Evolutionary conservation across 2,797 vertebrate species (phyloP).

Genomic region (Poeciliopsis presidionis): DNA sequence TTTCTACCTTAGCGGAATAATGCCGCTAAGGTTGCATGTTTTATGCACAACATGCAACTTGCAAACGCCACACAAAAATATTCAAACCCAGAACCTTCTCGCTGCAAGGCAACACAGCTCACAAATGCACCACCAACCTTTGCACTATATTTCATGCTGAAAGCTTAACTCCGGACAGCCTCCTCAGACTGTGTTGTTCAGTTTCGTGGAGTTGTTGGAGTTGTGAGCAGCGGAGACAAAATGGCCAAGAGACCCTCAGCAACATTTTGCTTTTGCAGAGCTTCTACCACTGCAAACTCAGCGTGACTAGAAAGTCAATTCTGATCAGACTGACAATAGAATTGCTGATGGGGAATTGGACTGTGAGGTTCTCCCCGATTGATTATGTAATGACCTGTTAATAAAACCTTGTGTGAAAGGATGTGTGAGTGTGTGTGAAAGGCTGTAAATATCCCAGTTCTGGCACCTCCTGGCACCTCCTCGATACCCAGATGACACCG

Average conservation of each 20-base stretch:
- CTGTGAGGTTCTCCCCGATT: conserved; percentile 16
- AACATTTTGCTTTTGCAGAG: background rate
- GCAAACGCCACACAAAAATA: background rate
- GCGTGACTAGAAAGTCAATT: conserved; percentile 29
- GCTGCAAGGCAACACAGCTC: background rate
- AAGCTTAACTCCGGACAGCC: background rate
- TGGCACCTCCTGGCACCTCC: background rate
- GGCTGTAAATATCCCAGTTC: background rate
- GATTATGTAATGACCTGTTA: conserved; percentile 35
- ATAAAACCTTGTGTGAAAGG: conserved; percentile 31
- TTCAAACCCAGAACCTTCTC: background rate
- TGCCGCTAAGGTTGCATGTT: too few species aligned
- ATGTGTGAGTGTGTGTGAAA: conserved; percentile 1
- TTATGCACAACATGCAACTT: background rate
- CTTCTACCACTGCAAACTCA: conserved; percentile 21
- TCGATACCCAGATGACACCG: conserved; percentile 28
- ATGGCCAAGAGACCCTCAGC: conserved; percentile 20
- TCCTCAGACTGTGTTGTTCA: background rate
- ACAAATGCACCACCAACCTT: background rate
- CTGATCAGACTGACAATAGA: conserved; percentile 22
- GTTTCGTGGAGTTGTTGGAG: background rate
- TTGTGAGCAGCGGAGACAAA: conserved; percentile 4
- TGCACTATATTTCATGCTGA: too few species aligned
- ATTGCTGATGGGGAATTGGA: conserved; percentile 29
- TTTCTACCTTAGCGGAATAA: too few species aligned